Conservation (phyloP, 1,140 invertebrate genomes). For the Drosophila lowei region DNA sequence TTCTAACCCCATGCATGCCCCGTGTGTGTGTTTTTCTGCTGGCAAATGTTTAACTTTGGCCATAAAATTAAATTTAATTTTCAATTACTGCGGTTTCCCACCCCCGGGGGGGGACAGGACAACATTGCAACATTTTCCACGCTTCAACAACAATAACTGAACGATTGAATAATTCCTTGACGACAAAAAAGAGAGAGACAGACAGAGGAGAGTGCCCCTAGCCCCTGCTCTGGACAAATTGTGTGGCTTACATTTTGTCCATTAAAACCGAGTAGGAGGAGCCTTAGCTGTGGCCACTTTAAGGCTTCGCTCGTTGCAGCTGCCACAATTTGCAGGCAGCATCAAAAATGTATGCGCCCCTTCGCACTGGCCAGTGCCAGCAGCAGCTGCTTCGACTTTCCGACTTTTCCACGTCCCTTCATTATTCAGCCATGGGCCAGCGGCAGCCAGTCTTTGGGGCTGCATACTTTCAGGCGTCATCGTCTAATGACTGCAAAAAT, state of each 20-base stretch:
- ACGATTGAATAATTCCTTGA: conserved; percentile 32
- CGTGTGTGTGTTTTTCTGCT: conserved; percentile 25
- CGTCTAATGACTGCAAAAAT: conserved; percentile 74
- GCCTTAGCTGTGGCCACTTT: conserved; percentile 31
- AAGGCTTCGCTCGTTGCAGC: conserved; percentile 36
- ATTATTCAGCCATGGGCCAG: conserved; percentile 33
- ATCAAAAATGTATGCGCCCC: conserved; percentile 48
- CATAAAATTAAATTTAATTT: conserved; percentile 82
- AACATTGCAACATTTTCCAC: too few species aligned
- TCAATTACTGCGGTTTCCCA: conserved; percentile 67
- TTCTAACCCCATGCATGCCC: conserved; percentile 8
- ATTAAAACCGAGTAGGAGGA: conserved; percentile 20
- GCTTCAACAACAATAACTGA: conserved; percentile 16
- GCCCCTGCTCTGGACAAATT: conserved; percentile 6
- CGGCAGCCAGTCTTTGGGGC: conserved; percentile 31
- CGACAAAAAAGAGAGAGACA: too few species aligned
- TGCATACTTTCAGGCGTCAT: conserved; percentile 53
- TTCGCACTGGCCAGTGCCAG: conserved; percentile 22
- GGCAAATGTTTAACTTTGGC: conserved; percentile 70
- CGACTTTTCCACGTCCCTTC: conserved; percentile 17
- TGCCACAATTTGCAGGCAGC: conserved; percentile 47
- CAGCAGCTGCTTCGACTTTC: conserved; percentile 43
- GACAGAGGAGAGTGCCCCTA: background rate
- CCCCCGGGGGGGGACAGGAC: background rate
- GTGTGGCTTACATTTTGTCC: conserved; percentile 24